Base-by-base conservation (phyloP, 2,888 invertebrate genomes). In the Zonitis immaculata region DNA sequence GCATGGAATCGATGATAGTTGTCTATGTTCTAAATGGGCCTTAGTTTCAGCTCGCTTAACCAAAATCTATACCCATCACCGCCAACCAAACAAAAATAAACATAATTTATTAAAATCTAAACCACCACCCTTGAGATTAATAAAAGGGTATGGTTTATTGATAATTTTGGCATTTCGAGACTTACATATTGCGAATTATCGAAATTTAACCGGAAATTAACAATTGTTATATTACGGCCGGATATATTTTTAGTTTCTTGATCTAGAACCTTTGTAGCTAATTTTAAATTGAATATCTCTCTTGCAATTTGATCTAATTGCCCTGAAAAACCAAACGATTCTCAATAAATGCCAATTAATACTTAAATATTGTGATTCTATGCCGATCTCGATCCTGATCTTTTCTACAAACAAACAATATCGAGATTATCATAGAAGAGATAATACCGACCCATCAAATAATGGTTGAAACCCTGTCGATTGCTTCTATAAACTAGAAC, bases 251-350 rank as follows among this genome's bases (percentile, higher is more conserved):
- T 73, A 35, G 67, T 73, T 63, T 79, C 81, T 61, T 85, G 86
- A 60, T 87, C 87, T 32, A 91, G 74, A 0, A 91, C 82, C n/a
- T 83, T 80, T 11, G 91, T 86, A 60, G 86, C 84, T 47, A 90
- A 77, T 46, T 81, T 76, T 51, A 87, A 80, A 60, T 88, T 82
- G 75, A 91, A 95, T 64, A 93, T 86, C 59, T 89, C 87, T 55
- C 83, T 81, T 0, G 94, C 95, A 66, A 95, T 90, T 76, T 94
- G 90, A 56, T 88, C 85, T 64, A 96, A 78, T 73, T 94, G 94
- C 25, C 95, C 91, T 85, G 73, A 16, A 66, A 68, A 39, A 2
- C 14, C n/a, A n/a, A n/a, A n/a, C 3, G 6, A 8, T 16, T 26
- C 42, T 42, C 3, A 27, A 22, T 30, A 14, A 49, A 43, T 18